Evolutionary conservation across 2,888 invertebrate species (phyloP).

Genomic region (Acleris cristana): DNA sequence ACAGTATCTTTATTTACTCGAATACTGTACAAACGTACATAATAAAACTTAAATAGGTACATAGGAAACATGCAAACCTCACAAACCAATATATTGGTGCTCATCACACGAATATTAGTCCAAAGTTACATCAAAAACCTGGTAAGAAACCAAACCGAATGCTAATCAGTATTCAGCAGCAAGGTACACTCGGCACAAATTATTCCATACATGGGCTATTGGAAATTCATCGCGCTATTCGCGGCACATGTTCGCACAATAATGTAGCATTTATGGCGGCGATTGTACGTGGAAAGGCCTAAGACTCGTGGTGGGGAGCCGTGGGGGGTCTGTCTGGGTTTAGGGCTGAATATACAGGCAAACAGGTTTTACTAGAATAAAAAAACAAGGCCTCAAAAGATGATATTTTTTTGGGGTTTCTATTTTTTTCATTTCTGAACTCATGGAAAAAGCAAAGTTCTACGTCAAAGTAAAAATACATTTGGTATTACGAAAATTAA

Average conservation of each 20-base stretch:
- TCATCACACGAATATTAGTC: background rate
- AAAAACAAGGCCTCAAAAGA: too few species aligned
- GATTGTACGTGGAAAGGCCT: constrained; percentile 50
- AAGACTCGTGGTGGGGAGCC: constrained; percentile 11
- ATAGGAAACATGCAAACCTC: too few species aligned
- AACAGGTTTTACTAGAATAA: too few species aligned
- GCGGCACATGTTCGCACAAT: constrained; percentile 45
- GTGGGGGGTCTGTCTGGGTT: constrained; percentile 1
- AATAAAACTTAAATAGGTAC: too few species aligned
- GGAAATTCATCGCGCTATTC: constrained; percentile 45
- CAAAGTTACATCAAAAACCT: constrained; percentile 1
- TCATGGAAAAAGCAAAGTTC: too few species aligned
- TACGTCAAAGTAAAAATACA: too few species aligned
- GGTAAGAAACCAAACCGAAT: background rate
- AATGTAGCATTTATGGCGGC: constrained; percentile 55
- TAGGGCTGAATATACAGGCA: background rate
- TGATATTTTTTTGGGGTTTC: too few species aligned
- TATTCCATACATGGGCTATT: constrained; percentile 43
- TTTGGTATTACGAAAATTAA: too few species aligned
- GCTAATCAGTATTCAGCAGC: constrained; percentile 36
- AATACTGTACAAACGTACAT: too few species aligned
- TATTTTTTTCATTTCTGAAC: too few species aligned
- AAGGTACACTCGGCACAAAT: constrained; percentile 42
- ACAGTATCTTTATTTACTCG: too few species aligned
- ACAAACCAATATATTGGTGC: too few species aligned